These are phyloP conservation scores for Grus americana DNA, from an alignment of 2,113 vertebrate species.

Conservation along the genomic window DNA sequence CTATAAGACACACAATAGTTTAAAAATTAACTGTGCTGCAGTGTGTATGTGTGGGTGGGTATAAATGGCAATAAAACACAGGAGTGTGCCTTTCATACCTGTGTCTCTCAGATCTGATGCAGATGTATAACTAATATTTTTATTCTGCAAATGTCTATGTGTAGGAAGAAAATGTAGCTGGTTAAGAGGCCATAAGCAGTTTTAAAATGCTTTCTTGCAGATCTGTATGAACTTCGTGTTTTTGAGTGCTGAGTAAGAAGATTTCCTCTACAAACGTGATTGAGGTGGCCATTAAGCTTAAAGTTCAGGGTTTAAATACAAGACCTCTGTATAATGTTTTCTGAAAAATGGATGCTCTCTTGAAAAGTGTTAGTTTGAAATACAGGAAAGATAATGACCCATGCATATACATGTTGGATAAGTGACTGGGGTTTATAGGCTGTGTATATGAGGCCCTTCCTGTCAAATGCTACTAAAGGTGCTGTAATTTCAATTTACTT, in stretches of 20 bases:
- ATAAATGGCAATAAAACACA: constrained; percentile 19
- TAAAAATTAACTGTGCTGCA: constrained; percentile 40
- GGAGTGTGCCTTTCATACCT: constrained; percentile 29
- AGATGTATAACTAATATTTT: constrained; percentile 37
- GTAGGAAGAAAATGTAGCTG: constrained; percentile 52
- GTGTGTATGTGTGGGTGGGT: not conserved
- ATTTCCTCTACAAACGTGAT: not conserved
- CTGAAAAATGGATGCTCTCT: not conserved
- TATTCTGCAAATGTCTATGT: constrained; percentile 10
- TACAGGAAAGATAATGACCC: constrained; percentile 8
- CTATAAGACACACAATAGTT: not conserved
- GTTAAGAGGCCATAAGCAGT: constrained; percentile 44
- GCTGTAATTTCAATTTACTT: not conserved
- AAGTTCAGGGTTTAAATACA: constrained; percentile 49
- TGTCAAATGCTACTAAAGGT: not conserved
- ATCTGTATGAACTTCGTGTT: not conserved
- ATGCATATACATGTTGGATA: not conserved
- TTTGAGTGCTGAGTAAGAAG: constrained; percentile 56
- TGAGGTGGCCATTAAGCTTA: constrained; percentile 45
- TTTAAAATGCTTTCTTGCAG: constrained; percentile 52
- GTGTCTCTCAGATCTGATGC: constrained; percentile 13
- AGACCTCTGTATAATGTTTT: constrained; percentile 17
- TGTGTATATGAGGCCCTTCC: not conserved
- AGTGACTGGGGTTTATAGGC: not conserved
- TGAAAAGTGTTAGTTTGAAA: not conserved